phyloP scores from a whole-genome alignment of 2,113 vertebrate genomes.

The Sarotherodon lohbergeri region DNA sequence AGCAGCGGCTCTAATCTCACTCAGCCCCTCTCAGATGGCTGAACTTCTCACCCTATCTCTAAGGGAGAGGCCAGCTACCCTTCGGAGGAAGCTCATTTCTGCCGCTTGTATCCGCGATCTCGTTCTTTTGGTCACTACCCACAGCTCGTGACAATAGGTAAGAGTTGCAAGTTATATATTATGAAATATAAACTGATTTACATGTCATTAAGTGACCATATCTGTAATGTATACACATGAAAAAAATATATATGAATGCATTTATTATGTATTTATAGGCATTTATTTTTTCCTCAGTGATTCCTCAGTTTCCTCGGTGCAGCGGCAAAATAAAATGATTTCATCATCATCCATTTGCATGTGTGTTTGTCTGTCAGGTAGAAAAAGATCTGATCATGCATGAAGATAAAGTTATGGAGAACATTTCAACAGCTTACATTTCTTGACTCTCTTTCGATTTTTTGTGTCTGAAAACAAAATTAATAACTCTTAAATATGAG shows the following conservation, averaged over 20 bases:
- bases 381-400: not conserved
- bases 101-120: not conserved
- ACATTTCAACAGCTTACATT: not conserved
- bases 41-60: not conserved
- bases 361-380: not conserved
- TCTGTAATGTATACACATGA: not conserved
- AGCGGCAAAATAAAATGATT: not conserved
- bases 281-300: not conserved
- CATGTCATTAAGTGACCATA: not conserved
- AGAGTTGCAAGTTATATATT: not conserved
- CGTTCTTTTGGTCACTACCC: too few relatives aligned
- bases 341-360: not conserved
- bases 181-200: not conserved
- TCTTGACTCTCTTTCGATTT: not conserved
- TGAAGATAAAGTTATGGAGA: not conserved
- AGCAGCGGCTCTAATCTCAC: not conserved
- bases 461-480: too few relatives aligned
- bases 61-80: not conserved
- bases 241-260: not conserved
- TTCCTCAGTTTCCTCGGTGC: not conserved
- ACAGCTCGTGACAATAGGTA: not conserved
- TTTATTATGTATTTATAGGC: not conserved
- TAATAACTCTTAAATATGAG: not conserved
- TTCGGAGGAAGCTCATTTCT: not conserved
- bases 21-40: not conserved